Conservation (phyloP, 2,888 invertebrate genomes). For the Spilarctia lutea region DNA sequence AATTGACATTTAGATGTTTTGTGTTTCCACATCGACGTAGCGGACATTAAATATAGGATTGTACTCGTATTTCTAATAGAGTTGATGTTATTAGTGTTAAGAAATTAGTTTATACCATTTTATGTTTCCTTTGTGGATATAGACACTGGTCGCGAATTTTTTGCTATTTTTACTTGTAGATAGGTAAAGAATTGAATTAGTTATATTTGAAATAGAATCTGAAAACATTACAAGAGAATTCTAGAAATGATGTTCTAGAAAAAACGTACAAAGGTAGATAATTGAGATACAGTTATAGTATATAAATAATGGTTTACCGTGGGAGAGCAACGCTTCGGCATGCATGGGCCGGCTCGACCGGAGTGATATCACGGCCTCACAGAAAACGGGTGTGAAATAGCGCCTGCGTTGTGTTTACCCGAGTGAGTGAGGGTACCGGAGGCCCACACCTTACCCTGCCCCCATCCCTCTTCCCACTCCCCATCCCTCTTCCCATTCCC, state of each 20-base stretch:
- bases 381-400: too few relatives aligned
- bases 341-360: too few relatives aligned
- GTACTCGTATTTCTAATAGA: slow-evolving; percentile 6
- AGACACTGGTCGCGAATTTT: background rate
- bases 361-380: too few relatives aligned
- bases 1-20: slow-evolving; percentile 74
- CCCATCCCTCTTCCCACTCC: too few relatives aligned
- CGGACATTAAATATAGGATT: slow-evolving; percentile 21
- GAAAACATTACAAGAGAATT: background rate
- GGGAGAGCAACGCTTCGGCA: too few relatives aligned
- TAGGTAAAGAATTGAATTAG: background rate
- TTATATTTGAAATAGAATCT: background rate
- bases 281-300: too few relatives aligned
- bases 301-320: too few relatives aligned
- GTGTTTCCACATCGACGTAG: slow-evolving; percentile 38
- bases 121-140: background rate
- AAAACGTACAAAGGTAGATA: too few relatives aligned
- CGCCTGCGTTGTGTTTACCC: too few relatives aligned
- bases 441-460: too few relatives aligned
- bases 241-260: background rate
- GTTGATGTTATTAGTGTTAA: background rate
- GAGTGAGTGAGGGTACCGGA: too few relatives aligned
- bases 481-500: too few relatives aligned
- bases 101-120: background rate
- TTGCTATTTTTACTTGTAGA: background rate